These are phyloP conservation scores for Aramus guarauna DNA, from an alignment of 2,113 vertebrate genomes.

Conservation along the genomic window DNA sequence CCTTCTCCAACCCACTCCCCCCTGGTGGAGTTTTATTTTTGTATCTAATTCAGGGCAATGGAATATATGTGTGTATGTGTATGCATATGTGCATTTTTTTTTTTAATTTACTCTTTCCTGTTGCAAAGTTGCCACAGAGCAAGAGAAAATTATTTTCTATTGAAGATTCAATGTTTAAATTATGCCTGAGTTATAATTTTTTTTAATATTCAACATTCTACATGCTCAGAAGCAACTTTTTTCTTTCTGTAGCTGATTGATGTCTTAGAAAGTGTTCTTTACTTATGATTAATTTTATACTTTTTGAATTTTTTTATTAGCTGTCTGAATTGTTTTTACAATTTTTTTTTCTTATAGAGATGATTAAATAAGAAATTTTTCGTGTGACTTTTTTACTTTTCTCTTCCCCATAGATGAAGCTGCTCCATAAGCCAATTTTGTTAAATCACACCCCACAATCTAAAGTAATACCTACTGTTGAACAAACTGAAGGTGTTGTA, in stretches of 20 bases:
- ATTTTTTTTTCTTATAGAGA: not conserved
- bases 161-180: not conserved
- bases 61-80: not conserved
- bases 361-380: not conserved
- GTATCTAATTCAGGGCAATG: not conserved
- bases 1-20: not conserved
- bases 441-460: not conserved
- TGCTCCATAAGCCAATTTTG: not conserved
- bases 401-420: not conserved
- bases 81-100: not conserved
- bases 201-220: not conserved
- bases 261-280: not conserved
- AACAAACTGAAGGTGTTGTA: not conserved
- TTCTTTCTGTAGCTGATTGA: not conserved
- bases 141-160: not conserved
- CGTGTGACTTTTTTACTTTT: not conserved
- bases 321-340: not conserved
- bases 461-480: not conserved
- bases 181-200: not conserved
- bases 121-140: not conserved
- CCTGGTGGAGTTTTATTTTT: not conserved
- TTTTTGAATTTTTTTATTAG: not conserved
- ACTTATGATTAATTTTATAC: not conserved
- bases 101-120: not conserved
- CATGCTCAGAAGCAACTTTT: not conserved